These are phyloP conservation scores for Ailurus styani DNA, from an alignment of 2,113 vertebrate genomes.

Conservation along the genomic window DNA sequence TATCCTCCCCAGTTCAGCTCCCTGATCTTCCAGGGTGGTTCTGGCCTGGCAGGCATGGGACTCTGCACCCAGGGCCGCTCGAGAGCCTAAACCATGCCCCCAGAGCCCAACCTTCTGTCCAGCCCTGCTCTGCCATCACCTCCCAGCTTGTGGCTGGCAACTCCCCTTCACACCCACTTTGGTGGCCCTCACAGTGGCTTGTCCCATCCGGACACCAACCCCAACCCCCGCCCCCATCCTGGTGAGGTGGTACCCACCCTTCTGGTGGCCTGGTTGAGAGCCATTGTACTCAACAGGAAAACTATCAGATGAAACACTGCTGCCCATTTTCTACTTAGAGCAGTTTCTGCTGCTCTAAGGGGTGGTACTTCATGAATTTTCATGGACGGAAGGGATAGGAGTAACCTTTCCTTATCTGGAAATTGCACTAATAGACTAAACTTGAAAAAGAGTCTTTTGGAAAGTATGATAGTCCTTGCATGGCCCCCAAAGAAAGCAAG, in stretches of 20 bases:
- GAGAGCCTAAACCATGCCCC: not conserved
- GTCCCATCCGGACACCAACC: not conserved
- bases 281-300: fast-evolving
- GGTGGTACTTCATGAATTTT: not conserved
- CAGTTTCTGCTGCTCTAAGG: not conserved
- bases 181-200: not conserved
- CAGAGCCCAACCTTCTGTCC: not conserved
- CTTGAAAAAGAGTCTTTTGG: not conserved
- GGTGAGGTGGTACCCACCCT: not conserved
- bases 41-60: not conserved
- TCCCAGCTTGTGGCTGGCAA: not conserved
- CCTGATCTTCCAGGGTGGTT: not conserved
- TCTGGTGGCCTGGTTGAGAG: not conserved
- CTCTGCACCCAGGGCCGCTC: not conserved
- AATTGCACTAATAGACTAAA: not conserved
- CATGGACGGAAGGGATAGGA: not conserved
- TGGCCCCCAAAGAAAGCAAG: not conserved
- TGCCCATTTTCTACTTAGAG: too few relatives aligned
- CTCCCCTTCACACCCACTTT: not conserved
- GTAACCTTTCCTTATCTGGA: not conserved
- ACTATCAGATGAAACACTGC: too few relatives aligned
- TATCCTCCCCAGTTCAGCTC: not conserved
- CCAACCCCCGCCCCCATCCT: too few relatives aligned
- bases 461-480: not conserved
- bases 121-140: not conserved